These are phyloP conservation scores for Dicyrtoma fusca DNA, from an alignment of 2,888 invertebrate genomes.

Conservation along the genomic window DNA sequence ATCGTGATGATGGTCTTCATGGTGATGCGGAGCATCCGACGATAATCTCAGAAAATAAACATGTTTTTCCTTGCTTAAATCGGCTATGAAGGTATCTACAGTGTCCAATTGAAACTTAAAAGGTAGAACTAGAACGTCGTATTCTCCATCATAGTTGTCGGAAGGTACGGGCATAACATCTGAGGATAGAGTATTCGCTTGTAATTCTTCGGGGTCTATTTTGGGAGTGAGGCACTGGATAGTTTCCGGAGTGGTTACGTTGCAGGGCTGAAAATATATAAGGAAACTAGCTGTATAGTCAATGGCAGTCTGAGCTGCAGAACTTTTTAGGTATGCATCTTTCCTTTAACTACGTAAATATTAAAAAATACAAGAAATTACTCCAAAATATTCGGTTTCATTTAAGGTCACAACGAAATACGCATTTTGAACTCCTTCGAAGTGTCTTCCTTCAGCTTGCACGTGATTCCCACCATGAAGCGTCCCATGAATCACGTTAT, in stretches of 20 bases:
- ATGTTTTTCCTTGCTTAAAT: constrained; percentile 13
- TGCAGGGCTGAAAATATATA: constrained; percentile 12
- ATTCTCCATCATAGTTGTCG: background rate
- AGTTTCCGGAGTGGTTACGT: constrained; percentile 20
- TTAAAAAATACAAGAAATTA: background rate
- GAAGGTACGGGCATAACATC: background rate
- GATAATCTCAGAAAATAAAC: constrained; percentile 13
- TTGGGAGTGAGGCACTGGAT: constrained; percentile 22
- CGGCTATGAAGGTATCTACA: constrained; percentile 19
- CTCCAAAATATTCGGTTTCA: constrained; percentile 23
- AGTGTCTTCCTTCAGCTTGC: constrained; percentile 22
- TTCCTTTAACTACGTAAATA: too few relatives aligned
- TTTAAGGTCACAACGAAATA: constrained; percentile 21
- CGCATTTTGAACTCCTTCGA: constrained; percentile 28
- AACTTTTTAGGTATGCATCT: too few relatives aligned
- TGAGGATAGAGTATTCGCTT: background rate
- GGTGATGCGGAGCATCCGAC: background rate
- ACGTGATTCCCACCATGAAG: constrained; percentile 14
- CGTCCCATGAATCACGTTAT: constrained; percentile 17
- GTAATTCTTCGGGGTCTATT: constrained; percentile 8
- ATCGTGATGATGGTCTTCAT: constrained; percentile 19
- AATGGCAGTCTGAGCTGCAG: background rate
- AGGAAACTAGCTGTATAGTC: background rate
- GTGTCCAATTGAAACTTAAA: constrained; percentile 27
- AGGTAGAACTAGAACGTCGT: constrained; percentile 17